Conservation (phyloP, 2,113 vertebrate species). For the Penelope pileata region DNA sequence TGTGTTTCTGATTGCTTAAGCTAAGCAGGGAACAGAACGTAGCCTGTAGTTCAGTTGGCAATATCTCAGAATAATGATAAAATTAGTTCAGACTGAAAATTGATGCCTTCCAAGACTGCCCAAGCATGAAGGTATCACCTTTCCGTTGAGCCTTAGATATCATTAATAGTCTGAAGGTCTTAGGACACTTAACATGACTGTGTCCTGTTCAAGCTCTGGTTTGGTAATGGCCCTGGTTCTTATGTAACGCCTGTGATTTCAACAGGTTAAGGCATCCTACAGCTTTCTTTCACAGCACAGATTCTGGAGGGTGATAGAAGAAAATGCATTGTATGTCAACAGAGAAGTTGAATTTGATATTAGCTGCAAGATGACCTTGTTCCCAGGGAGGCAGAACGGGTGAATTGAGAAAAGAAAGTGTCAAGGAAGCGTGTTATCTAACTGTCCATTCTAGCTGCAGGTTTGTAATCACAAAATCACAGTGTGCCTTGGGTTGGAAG, state of each 20-base stretch:
- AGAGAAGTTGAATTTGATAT: neutral
- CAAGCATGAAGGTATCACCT: neutral
- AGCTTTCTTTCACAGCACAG: neutral
- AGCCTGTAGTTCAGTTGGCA: neutral
- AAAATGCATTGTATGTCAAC: rapidly evolving
- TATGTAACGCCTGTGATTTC: neutral
- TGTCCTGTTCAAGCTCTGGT: neutral
- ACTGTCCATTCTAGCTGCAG: neutral
- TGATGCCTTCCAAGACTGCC: neutral
- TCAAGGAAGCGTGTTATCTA: rapidly evolving
- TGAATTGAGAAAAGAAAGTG: rapidly evolving
- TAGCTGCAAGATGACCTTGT: neutral
- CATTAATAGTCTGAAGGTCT: neutral
- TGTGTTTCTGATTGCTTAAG: neutral
- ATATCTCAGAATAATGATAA: neutral
- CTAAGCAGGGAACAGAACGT: neutral
- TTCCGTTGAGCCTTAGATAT: neutral
- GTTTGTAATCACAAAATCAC: neutral
- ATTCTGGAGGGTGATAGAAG: neutral
- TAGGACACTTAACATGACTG: neutral
- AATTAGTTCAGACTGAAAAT: neutral
- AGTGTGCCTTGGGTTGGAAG: neutral
- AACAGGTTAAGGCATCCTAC: neutral
- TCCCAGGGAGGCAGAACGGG: neutral
- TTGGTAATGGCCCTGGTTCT: neutral